These are phyloP conservation scores for Candoia aspera DNA, from an alignment of 2,113 vertebrate genomes.

Conservation along the genomic window DNA sequence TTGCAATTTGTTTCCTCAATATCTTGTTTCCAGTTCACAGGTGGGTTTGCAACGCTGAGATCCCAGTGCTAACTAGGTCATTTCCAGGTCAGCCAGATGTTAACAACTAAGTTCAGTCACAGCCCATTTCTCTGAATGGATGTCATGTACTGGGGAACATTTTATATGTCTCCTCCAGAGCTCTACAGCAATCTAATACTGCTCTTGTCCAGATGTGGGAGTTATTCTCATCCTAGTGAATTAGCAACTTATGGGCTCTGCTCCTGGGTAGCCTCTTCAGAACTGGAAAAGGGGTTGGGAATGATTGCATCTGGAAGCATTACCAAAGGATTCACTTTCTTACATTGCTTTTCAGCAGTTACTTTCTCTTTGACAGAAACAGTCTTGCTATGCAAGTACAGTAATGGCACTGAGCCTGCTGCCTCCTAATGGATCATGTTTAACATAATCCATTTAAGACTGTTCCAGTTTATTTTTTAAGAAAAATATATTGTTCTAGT, in stretches of 20 bases:
- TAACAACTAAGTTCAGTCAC: slow-evolving; percentile 12
- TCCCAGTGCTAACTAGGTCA: slow-evolving; percentile 2
- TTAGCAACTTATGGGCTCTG: not conserved
- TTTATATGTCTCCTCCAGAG: not conserved
- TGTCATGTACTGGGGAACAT: slow-evolving; percentile 10
- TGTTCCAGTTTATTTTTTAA: not conserved
- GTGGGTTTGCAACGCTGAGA: slow-evolving; percentile 15
- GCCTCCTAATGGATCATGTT: slow-evolving; percentile 59
- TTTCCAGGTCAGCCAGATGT: slow-evolving; percentile 24
- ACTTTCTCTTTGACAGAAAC: not conserved
- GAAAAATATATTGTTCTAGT: not conserved
- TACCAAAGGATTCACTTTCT: slow-evolving; percentile 11
- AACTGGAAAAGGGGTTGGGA: not conserved
- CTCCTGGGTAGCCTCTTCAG: not conserved
- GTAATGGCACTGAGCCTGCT: slow-evolving; percentile 23
- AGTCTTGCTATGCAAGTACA: slow-evolving; percentile 31
- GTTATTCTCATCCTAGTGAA: not conserved
- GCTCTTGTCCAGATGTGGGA: not conserved
- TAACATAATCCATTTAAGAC: not conserved
- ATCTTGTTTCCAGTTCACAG: not conserved
- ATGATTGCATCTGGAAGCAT: not conserved
- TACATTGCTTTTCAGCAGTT: not conserved
- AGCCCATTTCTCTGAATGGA: slow-evolving; percentile 15
- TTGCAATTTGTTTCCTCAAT: not conserved
- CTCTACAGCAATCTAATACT: not conserved